Percentiles rank a stretch among this genome's conserved stretches.
Conservation (phyloP, 2,113 vertebrate species). For the Oreochromis spilurus region DNA sequence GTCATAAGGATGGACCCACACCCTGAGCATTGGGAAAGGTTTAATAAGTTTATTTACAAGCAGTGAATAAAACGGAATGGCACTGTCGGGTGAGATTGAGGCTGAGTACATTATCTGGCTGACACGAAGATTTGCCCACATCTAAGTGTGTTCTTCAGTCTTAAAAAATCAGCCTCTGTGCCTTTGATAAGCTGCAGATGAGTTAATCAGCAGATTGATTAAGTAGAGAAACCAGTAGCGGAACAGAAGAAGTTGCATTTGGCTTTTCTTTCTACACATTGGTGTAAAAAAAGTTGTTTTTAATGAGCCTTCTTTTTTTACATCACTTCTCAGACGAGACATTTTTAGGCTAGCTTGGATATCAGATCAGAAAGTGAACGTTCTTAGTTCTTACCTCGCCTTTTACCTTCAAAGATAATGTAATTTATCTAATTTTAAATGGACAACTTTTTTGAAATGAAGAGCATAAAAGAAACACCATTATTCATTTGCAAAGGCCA, state of each 20-base stretch:
- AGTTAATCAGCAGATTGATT: neutral
- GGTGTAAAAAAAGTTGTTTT: neutral
- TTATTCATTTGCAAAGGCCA: neutral
- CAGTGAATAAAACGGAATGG: neutral
- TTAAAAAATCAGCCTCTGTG: neutral
- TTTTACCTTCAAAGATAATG: neutral
- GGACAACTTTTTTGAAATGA: neutral
- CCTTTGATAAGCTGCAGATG: neutral
- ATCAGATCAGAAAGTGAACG: neutral
- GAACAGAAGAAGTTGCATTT: neutral
- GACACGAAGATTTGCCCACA: neutral
- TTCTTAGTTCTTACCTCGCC: neutral
- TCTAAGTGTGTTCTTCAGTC: neutral
- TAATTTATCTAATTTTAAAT: neutral
- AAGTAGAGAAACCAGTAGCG: fast-evolving
- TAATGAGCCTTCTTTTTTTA: neutral
- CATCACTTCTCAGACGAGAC: neutral
- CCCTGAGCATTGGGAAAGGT: neutral
- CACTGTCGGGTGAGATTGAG: neutral
- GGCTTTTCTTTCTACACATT: neutral
- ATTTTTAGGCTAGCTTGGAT: neutral
- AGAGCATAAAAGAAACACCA: neutral
- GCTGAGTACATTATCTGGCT: fast-evolving
- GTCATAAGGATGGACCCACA: neutral
- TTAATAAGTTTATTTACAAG: neutral